Percentiles rank a stretch among this genome's conserved stretches.
These are phyloP conservation scores for Sciaenops ocellatus DNA, from an alignment of 2,797 vertebrate genomes.

Conservation along the genomic window DNA sequence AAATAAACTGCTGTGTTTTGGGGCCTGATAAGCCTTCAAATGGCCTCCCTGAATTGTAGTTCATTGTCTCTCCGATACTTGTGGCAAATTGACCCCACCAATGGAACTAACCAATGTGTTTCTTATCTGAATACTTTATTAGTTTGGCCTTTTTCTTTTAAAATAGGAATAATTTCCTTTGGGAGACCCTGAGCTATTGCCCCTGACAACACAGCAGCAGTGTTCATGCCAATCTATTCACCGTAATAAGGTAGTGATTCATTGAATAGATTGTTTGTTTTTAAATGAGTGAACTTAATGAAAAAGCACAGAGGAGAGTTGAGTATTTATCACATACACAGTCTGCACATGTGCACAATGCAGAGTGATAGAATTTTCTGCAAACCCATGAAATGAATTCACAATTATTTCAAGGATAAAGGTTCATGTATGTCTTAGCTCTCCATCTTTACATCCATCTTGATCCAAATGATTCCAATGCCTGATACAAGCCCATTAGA, in stretches of 20 bases:
- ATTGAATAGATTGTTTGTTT: too few relatives aligned
- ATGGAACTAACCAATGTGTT: too few relatives aligned
- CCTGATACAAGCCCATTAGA: not conserved
- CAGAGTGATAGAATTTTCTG: not conserved
- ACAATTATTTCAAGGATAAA: not conserved
- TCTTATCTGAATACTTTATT: not conserved
- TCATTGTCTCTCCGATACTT: not conserved
- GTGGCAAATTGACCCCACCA: too few relatives aligned
- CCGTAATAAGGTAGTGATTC: not conserved
- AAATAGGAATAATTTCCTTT: not conserved
- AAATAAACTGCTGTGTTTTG: not conserved
- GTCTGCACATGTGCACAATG: too few relatives aligned
- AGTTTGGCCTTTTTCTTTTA: not conserved
- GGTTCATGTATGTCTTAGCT: not conserved
- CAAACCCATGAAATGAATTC: not conserved
- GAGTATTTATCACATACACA: not conserved
- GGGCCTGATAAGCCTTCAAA: not conserved
- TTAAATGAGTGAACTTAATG: not conserved
- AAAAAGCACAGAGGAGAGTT: not conserved
- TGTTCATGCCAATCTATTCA: not conserved
- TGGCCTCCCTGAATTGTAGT: not conserved
- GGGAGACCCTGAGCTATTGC: not conserved
- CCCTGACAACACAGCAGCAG: not conserved
- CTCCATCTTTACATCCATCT: not conserved
- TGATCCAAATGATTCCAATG: not conserved